A percentile compares a stretch with the other conserved stretches of the same genome.
phyloP scores from a whole-genome alignment of 2,888 invertebrate species.

The Ennomos fuscantarius region DNA sequence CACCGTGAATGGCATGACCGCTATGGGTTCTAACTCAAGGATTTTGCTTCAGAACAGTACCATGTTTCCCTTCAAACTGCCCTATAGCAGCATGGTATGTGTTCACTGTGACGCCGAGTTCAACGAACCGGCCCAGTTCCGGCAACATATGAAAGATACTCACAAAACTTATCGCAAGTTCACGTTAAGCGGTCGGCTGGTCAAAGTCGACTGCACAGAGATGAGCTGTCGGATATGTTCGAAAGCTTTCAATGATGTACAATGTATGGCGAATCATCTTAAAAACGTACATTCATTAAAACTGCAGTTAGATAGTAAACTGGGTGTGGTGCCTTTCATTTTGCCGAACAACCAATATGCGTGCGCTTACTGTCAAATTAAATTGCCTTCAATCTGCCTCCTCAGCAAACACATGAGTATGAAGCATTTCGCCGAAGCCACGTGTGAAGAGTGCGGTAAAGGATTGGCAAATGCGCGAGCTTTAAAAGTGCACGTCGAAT shows the following conservation, averaged over 20 bases:
- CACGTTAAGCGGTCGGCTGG: conserved; percentile 45
- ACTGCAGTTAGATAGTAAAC: conserved; percentile 20
- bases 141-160: conserved; percentile 59
- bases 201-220: conserved; percentile 65
- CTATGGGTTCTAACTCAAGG: conserved; percentile 61
- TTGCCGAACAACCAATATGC: conserved; percentile 28
- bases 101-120: conserved; percentile 72
- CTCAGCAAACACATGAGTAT: conserved; percentile 44
- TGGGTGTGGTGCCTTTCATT: conserved; percentile 35
- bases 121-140: conserved; percentile 60
- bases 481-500: conserved; percentile 22
- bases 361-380: conserved; percentile 30
- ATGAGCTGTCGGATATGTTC: conserved; percentile 60
- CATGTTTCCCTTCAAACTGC: conserved; percentile 75
- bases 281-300: conserved; percentile 46
- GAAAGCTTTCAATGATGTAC: conserved; percentile 44
- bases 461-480: conserved; percentile 20
- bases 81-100: conserved; percentile 69
- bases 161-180: conserved; percentile 55
- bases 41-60: conserved; percentile 72
- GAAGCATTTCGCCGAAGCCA: conserved; percentile 41
- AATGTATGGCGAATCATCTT: conserved; percentile 53
- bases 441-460: conserved; percentile 43
- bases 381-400: conserved; percentile 31
- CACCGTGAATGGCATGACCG: conserved; percentile 59